phyloP scores from a whole-genome alignment of 2,888 invertebrate genomes.

The Drosophila aldrichi region DNA sequence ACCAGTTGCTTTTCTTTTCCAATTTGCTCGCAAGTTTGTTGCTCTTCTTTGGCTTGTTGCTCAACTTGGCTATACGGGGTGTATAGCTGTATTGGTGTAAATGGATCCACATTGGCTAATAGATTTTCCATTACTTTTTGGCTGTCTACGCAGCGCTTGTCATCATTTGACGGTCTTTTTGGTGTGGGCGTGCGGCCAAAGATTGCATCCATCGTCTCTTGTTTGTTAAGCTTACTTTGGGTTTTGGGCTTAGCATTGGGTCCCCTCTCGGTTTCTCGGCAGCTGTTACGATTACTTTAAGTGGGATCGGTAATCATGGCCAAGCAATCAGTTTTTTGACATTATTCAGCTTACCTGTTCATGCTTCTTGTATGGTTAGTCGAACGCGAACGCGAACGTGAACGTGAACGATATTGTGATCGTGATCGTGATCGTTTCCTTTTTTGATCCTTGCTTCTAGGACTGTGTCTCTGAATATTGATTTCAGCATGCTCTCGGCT shows the following conservation, averaged over 20 bases:
- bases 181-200: slow-evolving; percentile 18
- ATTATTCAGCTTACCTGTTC: slow-evolving; percentile 33
- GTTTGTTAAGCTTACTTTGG: neutral
- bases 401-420: slow-evolving; percentile 19
- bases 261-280: slow-evolving; percentile 7
- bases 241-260: slow-evolving; percentile 3
- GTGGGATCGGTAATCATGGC: slow-evolving; percentile 2
- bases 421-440: slow-evolving; percentile 13
- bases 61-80: slow-evolving; percentile 15
- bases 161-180: neutral
- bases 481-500: slow-evolving; percentile 13
- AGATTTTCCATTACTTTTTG: slow-evolving; percentile 1
- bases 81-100: slow-evolving; percentile 7
- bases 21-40: neutral
- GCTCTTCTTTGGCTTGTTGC: neutral
- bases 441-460: neutral
- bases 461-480: neutral
- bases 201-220: slow-evolving; percentile 1
- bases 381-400: slow-evolving; percentile 21
- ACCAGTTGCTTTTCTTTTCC: neutral
- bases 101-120: slow-evolving; percentile 9
- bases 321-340: neutral
- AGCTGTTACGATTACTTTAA: slow-evolving; percentile 31
- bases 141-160: neutral
- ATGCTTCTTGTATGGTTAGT: slow-evolving; percentile 13